Evolutionary conservation across 2,113 vertebrate genomes (phyloP).

Genomic region (Ailurus styani): DNA sequence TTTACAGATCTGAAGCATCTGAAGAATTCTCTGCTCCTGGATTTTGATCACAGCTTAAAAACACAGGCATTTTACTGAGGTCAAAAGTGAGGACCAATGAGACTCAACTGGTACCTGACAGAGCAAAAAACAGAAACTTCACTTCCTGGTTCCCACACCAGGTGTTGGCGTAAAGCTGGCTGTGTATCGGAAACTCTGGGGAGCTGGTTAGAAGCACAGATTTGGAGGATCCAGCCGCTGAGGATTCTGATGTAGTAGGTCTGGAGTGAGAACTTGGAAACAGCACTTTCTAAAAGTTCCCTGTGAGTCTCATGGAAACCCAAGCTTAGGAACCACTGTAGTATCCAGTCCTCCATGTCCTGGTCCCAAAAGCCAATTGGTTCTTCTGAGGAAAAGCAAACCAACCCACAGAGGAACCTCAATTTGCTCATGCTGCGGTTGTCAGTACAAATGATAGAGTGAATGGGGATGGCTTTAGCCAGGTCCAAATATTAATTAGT

Average conservation of each 20-base stretch:
- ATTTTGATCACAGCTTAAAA: slow-evolving; percentile 5
- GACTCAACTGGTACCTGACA: neutral
- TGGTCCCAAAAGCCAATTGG: neutral
- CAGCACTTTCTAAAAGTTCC: neutral
- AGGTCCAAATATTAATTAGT: neutral
- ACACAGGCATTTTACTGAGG: neutral
- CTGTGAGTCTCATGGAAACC: neutral
- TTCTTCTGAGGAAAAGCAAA: neutral
- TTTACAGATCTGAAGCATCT: neutral
- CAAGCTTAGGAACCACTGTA: neutral
- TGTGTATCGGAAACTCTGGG: neutral
- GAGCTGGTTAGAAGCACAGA: neutral
- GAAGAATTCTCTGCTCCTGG: neutral
- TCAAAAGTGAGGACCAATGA: neutral
- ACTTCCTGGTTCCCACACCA: neutral
- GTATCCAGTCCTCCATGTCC: neutral
- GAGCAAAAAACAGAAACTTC: neutral
- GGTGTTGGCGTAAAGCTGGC: neutral
- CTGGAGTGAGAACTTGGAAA: neutral
- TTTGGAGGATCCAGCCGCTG: neutral
- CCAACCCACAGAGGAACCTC: neutral
- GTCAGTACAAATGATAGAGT: neutral
- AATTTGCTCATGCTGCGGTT: neutral
- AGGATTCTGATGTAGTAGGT: neutral
- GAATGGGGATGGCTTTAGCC: neutral